phyloP scores from a whole-genome alignment of 2,888 invertebrate species.

The Drepana falcataria region DNA sequence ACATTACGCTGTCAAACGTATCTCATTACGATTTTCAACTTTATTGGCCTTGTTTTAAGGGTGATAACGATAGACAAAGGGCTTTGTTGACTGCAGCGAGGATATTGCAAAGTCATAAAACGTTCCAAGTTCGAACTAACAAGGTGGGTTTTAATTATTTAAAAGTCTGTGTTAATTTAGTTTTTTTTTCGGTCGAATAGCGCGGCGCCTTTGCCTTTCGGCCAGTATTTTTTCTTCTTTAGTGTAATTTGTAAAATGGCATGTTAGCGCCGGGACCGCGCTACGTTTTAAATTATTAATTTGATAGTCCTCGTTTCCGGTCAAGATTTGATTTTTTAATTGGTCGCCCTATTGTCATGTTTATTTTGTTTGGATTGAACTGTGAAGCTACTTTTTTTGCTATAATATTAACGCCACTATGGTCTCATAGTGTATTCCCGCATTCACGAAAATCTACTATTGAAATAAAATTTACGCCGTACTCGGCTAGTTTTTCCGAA shows the following conservation, averaged over 20 bases:
- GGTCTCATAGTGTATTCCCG: no score
- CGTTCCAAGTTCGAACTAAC: constrained; percentile 56
- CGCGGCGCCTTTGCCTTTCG: constrained; percentile 58
- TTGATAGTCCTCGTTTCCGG: constrained; percentile 61
- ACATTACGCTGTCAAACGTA: background rate
- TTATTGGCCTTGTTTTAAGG: background rate
- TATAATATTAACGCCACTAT: no score
- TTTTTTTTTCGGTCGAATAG: constrained; percentile 48
- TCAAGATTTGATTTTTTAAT: constrained; percentile 24
- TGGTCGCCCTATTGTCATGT: constrained; percentile 31
- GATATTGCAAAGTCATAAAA: constrained; percentile 36
- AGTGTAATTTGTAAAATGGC: constrained; percentile 74
- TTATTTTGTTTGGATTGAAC: background rate
- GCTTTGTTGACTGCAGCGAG: background rate
- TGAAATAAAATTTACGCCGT: no score
- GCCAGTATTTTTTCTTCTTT: constrained; percentile 31
- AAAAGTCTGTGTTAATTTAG: constrained; percentile 69
- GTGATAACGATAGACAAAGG: background rate
- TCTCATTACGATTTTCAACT: background rate
- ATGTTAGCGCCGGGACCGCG: constrained; percentile 64
- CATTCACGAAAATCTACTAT: no score
- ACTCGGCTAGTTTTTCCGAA: no score
- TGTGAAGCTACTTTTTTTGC: background rate
- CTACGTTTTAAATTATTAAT: constrained; percentile 57
- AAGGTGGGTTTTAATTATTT: constrained; percentile 74